phyloP scores from a whole-genome alignment of 2,888 invertebrate species.

The Idaea dimidiata region DNA sequence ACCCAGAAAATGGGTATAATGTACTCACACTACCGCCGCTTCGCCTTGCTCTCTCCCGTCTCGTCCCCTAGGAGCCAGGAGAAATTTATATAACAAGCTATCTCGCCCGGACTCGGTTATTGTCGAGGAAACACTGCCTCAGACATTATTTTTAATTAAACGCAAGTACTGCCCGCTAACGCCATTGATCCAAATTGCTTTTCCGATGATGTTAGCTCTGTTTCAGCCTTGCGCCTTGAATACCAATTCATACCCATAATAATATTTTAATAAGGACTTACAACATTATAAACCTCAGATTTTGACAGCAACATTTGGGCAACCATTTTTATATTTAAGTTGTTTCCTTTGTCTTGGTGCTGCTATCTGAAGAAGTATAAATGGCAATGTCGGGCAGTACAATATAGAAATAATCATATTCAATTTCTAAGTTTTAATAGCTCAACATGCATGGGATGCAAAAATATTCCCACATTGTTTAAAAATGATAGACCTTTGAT shows the following conservation, averaged over 20 bases:
- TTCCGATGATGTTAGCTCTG: conserved; percentile 32
- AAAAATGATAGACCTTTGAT: too few species aligned
- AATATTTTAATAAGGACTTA: neutral
- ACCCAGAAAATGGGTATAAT: conserved; percentile 81
- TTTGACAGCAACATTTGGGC: neutral
- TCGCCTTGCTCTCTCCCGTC: conserved; percentile 72
- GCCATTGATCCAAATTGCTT: conserved; percentile 51
- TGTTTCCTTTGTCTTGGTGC: neutral
- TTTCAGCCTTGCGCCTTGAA: neutral
- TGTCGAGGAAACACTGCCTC: conserved; percentile 73
- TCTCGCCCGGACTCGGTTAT: conserved; percentile 75
- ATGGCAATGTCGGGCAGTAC: too few species aligned
- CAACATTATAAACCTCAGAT: neutral
- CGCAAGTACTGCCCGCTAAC: conserved; percentile 62
- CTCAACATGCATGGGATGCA: too few species aligned
- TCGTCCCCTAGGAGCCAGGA: conserved; percentile 75
- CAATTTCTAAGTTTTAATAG: too few species aligned
- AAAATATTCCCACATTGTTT: too few species aligned
- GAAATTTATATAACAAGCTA: conserved; percentile 81
- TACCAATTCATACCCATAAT: neutral
- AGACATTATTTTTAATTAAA: conserved; percentile 79
- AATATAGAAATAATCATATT: too few species aligned
- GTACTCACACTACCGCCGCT: conserved; percentile 77
- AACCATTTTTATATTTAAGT: too few species aligned
- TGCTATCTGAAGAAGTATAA: neutral